Conservation (phyloP, 92 coral and sea anemone species). For the Hydrozoanthus gracilis region DNA sequence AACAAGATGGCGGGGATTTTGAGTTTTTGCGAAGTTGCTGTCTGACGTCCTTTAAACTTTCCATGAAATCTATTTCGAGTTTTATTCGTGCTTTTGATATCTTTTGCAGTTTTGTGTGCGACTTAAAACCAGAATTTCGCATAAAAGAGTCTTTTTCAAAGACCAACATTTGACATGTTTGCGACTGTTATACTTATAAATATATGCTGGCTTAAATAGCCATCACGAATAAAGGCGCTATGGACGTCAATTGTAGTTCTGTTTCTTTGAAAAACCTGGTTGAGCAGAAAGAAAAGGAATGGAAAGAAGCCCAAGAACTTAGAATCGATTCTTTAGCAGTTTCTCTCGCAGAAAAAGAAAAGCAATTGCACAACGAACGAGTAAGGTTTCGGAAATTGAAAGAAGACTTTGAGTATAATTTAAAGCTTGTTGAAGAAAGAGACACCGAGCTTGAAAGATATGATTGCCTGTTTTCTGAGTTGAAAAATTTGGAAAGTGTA, state of each 20-base stretch:
- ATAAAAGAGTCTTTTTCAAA: too few species aligned
- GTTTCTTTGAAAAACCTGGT: slow-evolving; percentile 71
- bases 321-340: slow-evolving; percentile 73
- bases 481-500: slow-evolving; percentile 64
- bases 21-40: background rate
- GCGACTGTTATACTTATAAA: too few species aligned
- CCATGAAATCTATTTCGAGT: too few species aligned
- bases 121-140: too few species aligned
- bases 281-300: slow-evolving; percentile 93
- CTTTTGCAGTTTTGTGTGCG: too few species aligned
- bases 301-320: slow-evolving; percentile 89
- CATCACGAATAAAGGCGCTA: background rate
- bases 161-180: too few species aligned
- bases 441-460: slow-evolving; percentile 87
- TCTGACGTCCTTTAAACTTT: too few species aligned
- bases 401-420: slow-evolving; percentile 95
- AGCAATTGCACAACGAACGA: slow-evolving; percentile 77
- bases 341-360: slow-evolving; percentile 78
- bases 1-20: slow-evolving; percentile 46
- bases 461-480: slow-evolving; percentile 79
- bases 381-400: slow-evolving; percentile 86
- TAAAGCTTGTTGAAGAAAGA: slow-evolving; percentile 83
- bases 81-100: too few species aligned
- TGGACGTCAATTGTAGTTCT: background rate
- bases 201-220: background rate